Evolutionary conservation across 1,140 invertebrate genomes (phyloP).

Genomic region (Trichogramma pretiosum): DNA sequence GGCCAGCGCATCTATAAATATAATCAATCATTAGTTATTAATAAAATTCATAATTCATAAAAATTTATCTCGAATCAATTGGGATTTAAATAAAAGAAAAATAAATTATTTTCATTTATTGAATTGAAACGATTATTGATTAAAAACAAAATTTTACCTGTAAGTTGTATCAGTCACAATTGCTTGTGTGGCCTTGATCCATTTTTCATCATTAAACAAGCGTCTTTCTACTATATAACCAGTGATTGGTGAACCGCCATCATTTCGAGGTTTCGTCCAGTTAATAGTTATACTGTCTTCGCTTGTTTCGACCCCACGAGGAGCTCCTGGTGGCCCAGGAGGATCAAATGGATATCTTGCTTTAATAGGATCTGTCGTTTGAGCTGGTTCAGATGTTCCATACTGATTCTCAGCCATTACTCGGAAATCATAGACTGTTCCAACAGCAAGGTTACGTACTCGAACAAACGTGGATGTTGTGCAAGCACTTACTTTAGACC

Average conservation of each 20-base stretch:
- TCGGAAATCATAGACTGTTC: slow-evolving; percentile 91
- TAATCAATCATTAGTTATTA: too few relatives aligned
- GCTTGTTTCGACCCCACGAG: slow-evolving; percentile 74
- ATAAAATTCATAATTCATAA: too few relatives aligned
- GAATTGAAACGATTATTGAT: background rate
- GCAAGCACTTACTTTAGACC: slow-evolving; percentile 88
- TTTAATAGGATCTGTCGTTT: slow-evolving; percentile 77
- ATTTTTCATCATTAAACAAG: slow-evolving; percentile 77
- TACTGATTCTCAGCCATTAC: slow-evolving; percentile 97
- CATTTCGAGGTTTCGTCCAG: slow-evolving; percentile 88
- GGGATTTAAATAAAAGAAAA: too few relatives aligned
- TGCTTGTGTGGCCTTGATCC: slow-evolving; percentile 80
- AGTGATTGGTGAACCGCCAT: slow-evolving; percentile 84
- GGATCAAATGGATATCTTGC: slow-evolving; percentile 95
- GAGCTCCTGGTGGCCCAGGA: slow-evolving; percentile 81
- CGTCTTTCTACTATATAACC: slow-evolving; percentile 91
- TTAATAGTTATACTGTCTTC: slow-evolving; percentile 89
- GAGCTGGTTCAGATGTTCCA: slow-evolving; percentile 85
- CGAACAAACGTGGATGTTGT: slow-evolving; percentile 79
- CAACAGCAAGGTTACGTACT: slow-evolving; percentile 84
- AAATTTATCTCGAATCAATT: too few relatives aligned
- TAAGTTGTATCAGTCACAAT: slow-evolving; percentile 71
- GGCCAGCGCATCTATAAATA: slow-evolving; percentile 61
- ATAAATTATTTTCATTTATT: too few relatives aligned
- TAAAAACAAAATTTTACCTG: slow-evolving; percentile 43